These are phyloP conservation scores for Mustelus asterias DNA, from an alignment of 2,113 vertebrate species.

Conservation along the genomic window DNA sequence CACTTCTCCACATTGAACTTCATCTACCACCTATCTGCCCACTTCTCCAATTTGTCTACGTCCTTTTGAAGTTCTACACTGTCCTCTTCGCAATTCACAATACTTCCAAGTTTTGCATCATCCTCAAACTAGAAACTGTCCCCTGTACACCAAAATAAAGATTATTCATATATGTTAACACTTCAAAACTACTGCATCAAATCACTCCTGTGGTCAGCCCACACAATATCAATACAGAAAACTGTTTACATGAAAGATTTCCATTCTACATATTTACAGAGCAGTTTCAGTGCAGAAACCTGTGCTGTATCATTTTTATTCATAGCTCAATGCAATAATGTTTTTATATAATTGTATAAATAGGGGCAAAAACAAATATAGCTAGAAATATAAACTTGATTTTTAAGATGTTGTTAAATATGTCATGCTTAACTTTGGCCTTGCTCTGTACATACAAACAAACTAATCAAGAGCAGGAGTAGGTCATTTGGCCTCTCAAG, in stretches of 20 bases:
- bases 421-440: background rate
- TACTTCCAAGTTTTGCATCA: no score
- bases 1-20: no score
- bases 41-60: no score
- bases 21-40: no score
- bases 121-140: no score
- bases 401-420: background rate
- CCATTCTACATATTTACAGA: background rate
- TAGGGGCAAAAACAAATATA: background rate
- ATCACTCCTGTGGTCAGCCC: background rate
- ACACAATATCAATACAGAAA: background rate
- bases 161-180: background rate
- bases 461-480: no score
- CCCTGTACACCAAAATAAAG: no score
- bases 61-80: no score
- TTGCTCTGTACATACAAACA: background rate
- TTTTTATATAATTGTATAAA: background rate
- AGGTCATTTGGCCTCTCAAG: no score
- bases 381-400: background rate
- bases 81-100: no score
- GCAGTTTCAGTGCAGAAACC: background rate
- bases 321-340: background rate
- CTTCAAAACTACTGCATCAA: background rate
- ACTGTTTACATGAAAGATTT: background rate
- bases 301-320: background rate